A percentile compares a stretch with the other conserved stretches of the same genome.
These are phyloP conservation scores for Scelioninae gen. 1 DNA, from an alignment of 2,888 invertebrate genomes.

Conservation along the genomic window DNA sequence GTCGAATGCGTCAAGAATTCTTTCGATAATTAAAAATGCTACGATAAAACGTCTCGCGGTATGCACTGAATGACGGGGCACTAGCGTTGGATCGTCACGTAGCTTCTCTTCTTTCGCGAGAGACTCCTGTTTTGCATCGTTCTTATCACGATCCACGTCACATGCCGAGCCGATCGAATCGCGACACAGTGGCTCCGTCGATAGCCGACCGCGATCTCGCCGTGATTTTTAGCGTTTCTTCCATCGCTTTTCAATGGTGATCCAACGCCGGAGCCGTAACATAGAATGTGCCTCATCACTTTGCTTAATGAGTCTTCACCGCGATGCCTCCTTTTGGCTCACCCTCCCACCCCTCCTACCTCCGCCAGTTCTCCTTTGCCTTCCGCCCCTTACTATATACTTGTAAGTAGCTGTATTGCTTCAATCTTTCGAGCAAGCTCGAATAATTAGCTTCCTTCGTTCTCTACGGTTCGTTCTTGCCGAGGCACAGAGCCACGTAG, in stretches of 20 bases:
- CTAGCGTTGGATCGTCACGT: constrained; percentile 55
- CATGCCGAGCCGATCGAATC: constrained; percentile 61
- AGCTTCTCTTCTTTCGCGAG: constrained; percentile 33
- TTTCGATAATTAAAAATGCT: constrained; percentile 14
- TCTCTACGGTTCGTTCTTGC: constrained; percentile 57
- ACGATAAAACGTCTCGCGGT: background rate
- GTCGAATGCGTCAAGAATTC: background rate
- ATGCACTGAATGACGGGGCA: constrained; percentile 50
- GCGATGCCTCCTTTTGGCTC: constrained; percentile 53
- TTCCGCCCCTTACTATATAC: constrained; percentile 14
- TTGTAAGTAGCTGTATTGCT: constrained; percentile 62
- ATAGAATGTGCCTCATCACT: constrained; percentile 77
- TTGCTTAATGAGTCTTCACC: constrained; percentile 75
- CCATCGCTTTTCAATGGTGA: constrained; percentile 55
- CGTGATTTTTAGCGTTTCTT: constrained; percentile 59
- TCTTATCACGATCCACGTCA: constrained; percentile 69
- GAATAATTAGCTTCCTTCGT: constrained; percentile 69
- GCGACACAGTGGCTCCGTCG: constrained; percentile 57
- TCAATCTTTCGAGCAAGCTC: constrained; percentile 64
- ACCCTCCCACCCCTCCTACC: constrained; percentile 2
- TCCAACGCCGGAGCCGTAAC: constrained; percentile 67
- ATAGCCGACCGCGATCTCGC: constrained; percentile 60
- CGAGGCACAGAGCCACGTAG: constrained; percentile 36
- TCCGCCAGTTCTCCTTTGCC: background rate
- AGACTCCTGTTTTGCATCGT: constrained; percentile 68